Conservation (phyloP, 2,888 invertebrate species). For the Hetaerina titia region DNA sequence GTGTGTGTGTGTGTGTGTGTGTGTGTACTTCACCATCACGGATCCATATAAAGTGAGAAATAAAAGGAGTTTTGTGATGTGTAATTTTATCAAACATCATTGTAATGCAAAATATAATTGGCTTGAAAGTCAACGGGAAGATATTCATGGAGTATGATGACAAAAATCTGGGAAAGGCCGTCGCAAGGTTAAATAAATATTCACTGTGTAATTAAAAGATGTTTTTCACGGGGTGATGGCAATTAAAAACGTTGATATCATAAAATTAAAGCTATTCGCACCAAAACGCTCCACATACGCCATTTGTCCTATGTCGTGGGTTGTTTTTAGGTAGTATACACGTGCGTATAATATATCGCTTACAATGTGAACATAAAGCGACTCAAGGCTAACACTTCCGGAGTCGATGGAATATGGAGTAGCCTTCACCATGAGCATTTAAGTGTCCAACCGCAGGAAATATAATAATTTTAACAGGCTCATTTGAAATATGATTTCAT, state of each 20-base stretch:
- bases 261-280: neutral
- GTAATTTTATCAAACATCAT: neutral
- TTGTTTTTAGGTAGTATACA: too few species aligned
- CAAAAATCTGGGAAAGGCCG: neutral
- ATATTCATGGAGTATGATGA: neutral
- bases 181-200: neutral
- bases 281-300: neutral
- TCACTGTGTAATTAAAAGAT: neutral
- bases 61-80: neutral
- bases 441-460: too few species aligned
- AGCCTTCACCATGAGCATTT: too few species aligned
- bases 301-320: neutral
- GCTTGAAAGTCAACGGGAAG: neutral
- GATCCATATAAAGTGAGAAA: neutral
- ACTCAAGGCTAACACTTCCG: too few species aligned
- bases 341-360: too few species aligned
- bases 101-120: neutral
- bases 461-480: too few species aligned
- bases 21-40: too few species aligned
- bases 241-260: neutral
- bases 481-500: too few species aligned
- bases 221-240: neutral
- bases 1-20: too few species aligned
- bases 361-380: too few species aligned
- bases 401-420: too few species aligned